Conservation (phyloP, 2,797 vertebrate genomes). For the Lepus oiostolus region DNA sequence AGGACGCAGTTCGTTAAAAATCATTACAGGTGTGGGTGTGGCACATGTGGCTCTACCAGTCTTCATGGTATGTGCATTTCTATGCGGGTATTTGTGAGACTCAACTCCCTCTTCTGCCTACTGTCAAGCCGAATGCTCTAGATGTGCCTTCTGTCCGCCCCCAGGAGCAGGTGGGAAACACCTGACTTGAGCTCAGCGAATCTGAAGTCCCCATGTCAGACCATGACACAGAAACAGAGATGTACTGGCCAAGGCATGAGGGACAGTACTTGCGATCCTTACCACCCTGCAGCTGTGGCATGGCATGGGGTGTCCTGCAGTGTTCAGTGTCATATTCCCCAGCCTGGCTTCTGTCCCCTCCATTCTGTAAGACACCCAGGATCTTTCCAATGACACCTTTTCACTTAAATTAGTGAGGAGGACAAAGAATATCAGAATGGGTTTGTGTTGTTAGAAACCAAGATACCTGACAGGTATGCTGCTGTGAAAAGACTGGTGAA, state of each 20-base stretch:
- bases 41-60: background rate
- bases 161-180: background rate
- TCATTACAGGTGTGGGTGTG: background rate
- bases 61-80: background rate
- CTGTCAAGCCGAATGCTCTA: background rate
- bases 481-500: background rate
- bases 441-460: background rate
- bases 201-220: background rate
- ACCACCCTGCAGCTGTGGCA: background rate
- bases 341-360: background rate
- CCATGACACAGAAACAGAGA: background rate
- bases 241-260: background rate
- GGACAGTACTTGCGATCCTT: background rate
- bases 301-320: too few species aligned
- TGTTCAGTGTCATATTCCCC: background rate
- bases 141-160: background rate
- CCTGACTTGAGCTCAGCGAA: background rate
- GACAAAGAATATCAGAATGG: background rate
- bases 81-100: background rate
- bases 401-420: background rate
- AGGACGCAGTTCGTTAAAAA: background rate
- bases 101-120: background rate
- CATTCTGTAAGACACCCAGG: background rate
- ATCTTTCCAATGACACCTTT: background rate
- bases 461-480: background rate